Base-by-base conservation (phyloP, 2,888 invertebrate genomes). In the Acleris emargana region DNA sequence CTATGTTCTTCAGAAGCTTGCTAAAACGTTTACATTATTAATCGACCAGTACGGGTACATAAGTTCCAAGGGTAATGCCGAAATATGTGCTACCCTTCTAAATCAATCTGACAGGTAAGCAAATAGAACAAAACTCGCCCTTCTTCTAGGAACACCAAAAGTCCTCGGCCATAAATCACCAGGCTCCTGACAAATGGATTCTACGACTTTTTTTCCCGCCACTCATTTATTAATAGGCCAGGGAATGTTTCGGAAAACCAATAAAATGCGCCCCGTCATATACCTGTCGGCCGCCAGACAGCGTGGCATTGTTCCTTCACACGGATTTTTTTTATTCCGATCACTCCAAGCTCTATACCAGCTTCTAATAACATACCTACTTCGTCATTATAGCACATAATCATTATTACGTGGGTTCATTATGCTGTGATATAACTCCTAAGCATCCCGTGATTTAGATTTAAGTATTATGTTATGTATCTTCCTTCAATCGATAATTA, bases 201-300 rank as follows among this genome's bases (percentile, higher is more conserved):
- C 91, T 86, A 89, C 86, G 84, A 85, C 79, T 86, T 91, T 91
- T 91, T 91, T 87, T 32, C 80, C 82, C 82, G 81, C 86, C 84
- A 86, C 91, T 92, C 91, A 92, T 91, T 92, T 92, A 91, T 91
- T 91, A 92, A 92, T 91, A 91, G 90, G 87, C 80, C 88, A 84
- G 85, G 81, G 91, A 90, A 91, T 91, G 90, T 90, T 92, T 90
- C 89, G 89, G 90, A 90, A 92, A 91, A 91, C 92, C 90, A 89
- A 92, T 92, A 92, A 92, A 91, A 92, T 91, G 88, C 84, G 92
- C 91, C 90, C 87, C 86, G 91, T 92, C 92, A 92, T 91, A 91
- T 92, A 92, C 92, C 92, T 92, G 92, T 91, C 92, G 77, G 80
- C 79, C 72, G 81, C 79, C 87, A 92, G 92, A 92, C 92, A 86